Conservation (phyloP, 2,113 vertebrate genomes). For the Pelecanoides urinatrix region DNA sequence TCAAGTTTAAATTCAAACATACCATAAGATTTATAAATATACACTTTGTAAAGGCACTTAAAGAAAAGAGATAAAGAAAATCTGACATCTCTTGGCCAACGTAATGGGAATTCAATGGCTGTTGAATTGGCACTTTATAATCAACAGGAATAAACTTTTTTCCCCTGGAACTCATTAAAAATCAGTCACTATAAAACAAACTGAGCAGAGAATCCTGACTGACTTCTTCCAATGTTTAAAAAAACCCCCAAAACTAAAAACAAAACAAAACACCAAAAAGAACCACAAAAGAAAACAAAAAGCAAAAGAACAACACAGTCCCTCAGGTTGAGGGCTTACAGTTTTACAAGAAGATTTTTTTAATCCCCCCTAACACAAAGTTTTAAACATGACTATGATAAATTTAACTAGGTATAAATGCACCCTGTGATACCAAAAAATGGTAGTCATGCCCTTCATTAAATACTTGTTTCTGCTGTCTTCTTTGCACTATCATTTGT, state of each 20-base stretch:
- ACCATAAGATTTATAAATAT: background rate
- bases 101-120: background rate
- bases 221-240: background rate
- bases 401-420: background rate
- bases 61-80: background rate
- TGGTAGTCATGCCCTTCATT: fast-evolving
- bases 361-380: background rate
- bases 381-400: background rate
- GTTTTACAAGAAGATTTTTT: background rate
- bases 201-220: background rate
- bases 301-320: background rate
- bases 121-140: background rate
- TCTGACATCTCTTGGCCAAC: background rate
- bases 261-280: background rate
- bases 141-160: background rate
- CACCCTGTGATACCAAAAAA: background rate
- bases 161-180: background rate
- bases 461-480: background rate
- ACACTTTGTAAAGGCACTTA: background rate
- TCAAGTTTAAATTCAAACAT: background rate
- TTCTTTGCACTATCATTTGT: background rate
- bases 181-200: background rate
- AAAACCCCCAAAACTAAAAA: background rate
- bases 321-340: background rate
- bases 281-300: background rate